Percentiles rank a stretch among this genome's conserved stretches.
Conservation (phyloP, 2,113 vertebrate species). For the Turnix velox region DNA sequence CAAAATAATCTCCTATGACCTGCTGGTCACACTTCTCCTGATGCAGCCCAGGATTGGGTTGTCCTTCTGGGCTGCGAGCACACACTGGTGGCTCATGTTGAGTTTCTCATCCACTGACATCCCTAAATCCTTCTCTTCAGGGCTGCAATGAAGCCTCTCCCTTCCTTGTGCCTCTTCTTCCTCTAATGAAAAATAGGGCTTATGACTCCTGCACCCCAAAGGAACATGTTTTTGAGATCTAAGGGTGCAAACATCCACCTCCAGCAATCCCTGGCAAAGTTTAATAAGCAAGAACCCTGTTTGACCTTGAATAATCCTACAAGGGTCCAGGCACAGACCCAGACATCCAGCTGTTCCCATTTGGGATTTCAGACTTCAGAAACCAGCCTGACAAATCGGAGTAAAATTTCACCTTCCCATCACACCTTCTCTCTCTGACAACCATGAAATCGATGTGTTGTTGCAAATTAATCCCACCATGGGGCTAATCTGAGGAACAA, state of each 20-base stretch:
- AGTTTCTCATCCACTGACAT: too few relatives aligned
- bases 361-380: accelerated
- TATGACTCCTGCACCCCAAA: background rate
- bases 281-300: background rate
- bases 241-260: background rate
- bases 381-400: background rate
- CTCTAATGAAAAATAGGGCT: background rate
- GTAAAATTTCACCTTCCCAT: background rate
- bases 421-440: background rate
- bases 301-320: slow-evolving; percentile 6
- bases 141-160: too few relatives aligned
- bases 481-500: accelerated
- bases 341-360: background rate
- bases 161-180: background rate
- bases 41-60: too few relatives aligned
- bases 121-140: too few relatives aligned
- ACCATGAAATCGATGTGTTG: background rate
- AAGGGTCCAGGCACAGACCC: background rate
- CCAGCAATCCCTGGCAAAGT: accelerated
- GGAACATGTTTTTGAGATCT: background rate
- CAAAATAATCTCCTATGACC: too few relatives aligned
- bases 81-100: too few relatives aligned
- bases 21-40: too few relatives aligned
- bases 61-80: too few relatives aligned
- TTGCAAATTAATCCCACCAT: background rate